These are phyloP conservation scores for Alosa sapidissima DNA, from an alignment of 2,797 vertebrate genomes.

Conservation along the genomic window DNA sequence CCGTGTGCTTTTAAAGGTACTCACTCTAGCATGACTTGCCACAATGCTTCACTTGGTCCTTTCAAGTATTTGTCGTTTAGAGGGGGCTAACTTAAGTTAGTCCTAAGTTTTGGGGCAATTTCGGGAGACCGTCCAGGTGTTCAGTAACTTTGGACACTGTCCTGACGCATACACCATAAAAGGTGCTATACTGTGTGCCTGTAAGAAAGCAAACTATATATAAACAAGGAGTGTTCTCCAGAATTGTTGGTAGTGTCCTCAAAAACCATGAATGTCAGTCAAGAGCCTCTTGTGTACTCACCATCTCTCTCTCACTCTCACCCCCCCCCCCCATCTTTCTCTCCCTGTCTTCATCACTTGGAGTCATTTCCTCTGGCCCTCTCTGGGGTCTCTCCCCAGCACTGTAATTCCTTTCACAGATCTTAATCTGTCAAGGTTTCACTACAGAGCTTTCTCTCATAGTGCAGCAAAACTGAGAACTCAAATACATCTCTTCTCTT, in stretches of 20 bases:
- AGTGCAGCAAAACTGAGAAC: background rate
- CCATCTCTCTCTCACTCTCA: background rate
- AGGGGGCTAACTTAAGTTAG: background rate
- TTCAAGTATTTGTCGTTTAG: background rate
- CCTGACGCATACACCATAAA: background rate
- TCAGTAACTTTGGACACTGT: background rate
- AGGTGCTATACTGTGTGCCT: background rate
- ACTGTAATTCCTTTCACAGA: conserved; percentile 58
- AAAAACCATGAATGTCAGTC: background rate
- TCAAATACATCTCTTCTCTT: background rate
- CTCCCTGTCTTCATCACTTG: conserved; percentile 20
- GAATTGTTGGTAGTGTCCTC: background rate
- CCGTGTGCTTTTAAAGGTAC: background rate
- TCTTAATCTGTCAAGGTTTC: conserved; percentile 50
- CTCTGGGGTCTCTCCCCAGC: conserved; percentile 44
- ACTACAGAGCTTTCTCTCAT: background rate
- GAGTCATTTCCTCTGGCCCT: conserved; percentile 48
- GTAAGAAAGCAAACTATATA: background rate
- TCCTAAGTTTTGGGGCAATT: background rate
- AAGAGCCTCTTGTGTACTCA: background rate
- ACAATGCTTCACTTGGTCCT: background rate
- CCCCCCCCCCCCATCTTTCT: background rate
- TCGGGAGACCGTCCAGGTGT: background rate
- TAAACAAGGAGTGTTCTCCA: background rate
- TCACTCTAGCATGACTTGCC: background rate